Base-by-base conservation (phyloP, 1,140 invertebrate species). In the Ceratitis capitata region DNA sequence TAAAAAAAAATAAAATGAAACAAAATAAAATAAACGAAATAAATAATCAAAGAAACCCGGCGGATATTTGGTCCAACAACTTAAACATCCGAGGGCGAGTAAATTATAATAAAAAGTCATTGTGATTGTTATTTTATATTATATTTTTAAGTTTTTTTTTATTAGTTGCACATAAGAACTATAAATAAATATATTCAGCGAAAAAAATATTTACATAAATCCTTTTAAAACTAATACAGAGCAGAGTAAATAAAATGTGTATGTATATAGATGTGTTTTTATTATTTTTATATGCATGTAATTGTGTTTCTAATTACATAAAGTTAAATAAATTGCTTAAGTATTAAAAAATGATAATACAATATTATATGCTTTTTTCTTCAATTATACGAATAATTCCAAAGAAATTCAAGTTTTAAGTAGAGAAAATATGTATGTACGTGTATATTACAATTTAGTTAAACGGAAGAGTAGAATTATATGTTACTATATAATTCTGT, bases 151-250 rank as follows among this genome's bases (percentile, higher is more conserved):
- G 12, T 45, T 45, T 9, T 39, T 78, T 74, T 78, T 78, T 78
- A 78, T 78, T 47, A 19, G 69, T 78, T 78, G 69, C 39, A 78
- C 69, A 45, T 78, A 78, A 35, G 45, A 26, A 78, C 32, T 78
- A 78, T 78, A 45, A 78, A 78, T 78, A 78, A 78, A 78, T 78
- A 78, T 78, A 47, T 78, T 78, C 69, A 47, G 69, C 39, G 69
- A 78, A 78, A 78, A 74, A 78, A 26, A 45, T 78, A 45, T 45
- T 23, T 45, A 78, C 35, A 78, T 10, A 78, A 78, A 78, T 23
- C 7, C 45, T 39, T 45, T 29, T 45, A 45, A 74, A 78, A 19
- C 69, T 78, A 78, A 45, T 45, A 7, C 45, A 78, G n/a, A 78
- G 69, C 19, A 45, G 69, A 78, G 69, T 45, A 78, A 78, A 78